Conservation (phyloP, 1,140 invertebrate species). For the Eumaeus atala region DNA sequence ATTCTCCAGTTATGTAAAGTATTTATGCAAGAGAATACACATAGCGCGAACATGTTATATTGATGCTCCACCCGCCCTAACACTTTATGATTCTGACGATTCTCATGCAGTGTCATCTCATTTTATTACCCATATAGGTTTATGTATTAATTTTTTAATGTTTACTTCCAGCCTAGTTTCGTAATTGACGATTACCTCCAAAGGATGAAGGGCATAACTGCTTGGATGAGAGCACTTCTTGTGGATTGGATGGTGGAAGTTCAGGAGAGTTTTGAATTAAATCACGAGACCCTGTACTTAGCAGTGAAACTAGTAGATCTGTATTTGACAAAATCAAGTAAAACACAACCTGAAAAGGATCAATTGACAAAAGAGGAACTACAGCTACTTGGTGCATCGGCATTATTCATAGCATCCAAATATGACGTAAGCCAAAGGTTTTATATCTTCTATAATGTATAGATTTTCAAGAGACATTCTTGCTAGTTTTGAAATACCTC, state of each 20-base stretch:
- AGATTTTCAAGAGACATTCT: too few species aligned
- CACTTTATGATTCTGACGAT: too few species aligned
- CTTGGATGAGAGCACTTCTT: constrained; percentile 91
- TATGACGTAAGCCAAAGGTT: constrained; percentile 91
- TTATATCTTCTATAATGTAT: too few species aligned
- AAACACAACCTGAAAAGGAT: constrained; percentile 64
- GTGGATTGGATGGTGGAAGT: constrained; percentile 99
- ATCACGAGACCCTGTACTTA: constrained; percentile 98
- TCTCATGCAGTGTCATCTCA: too few species aligned
- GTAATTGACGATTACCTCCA: constrained; percentile 87
- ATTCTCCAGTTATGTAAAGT: too few species aligned
- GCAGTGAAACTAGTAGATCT: constrained; percentile 96
- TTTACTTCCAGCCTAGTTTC: constrained; percentile 55
- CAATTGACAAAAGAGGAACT: constrained; percentile 82
- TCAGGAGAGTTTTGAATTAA: constrained; percentile 97
- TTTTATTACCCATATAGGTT: too few species aligned
- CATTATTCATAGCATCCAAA: constrained; percentile 95
- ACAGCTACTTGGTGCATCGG: constrained; percentile 92
- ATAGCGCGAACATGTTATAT: too few species aligned
- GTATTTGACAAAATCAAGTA: constrained; percentile 79
- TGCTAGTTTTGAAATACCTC: neutral
- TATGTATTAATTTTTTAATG: too few species aligned
- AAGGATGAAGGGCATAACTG: constrained; percentile 82
- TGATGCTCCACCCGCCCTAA: too few species aligned
- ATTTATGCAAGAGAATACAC: too few species aligned